phyloP scores from a whole-genome alignment of 2,888 invertebrate genomes.

The Protonemura montana region DNA sequence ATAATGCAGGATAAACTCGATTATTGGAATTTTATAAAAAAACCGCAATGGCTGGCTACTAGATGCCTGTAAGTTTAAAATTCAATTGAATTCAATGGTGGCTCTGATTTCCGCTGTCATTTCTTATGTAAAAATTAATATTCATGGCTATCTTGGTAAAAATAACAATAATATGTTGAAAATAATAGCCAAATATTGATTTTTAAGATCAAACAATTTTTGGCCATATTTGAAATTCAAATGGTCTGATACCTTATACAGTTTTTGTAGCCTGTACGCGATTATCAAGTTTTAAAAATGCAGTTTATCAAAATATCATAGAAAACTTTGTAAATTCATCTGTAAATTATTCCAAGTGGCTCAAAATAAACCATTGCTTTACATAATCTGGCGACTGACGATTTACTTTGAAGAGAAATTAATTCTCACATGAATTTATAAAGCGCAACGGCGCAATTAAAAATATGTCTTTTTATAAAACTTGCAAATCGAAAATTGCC shows the following conservation, averaged over 20 bases:
- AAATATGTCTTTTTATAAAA: slow-evolving; percentile 36
- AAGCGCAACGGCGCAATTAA: slow-evolving; percentile 32
- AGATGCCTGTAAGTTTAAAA: neutral
- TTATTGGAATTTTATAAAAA: neutral
- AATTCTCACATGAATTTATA: slow-evolving; percentile 27
- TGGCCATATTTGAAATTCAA: neutral
- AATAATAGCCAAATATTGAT: neutral
- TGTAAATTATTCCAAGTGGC: neutral
- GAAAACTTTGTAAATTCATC: neutral
- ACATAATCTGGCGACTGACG: neutral
- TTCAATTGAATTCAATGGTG: neutral
- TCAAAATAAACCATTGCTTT: neutral
- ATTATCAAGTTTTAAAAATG: neutral
- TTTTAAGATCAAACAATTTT: neutral
- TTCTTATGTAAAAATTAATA: neutral
- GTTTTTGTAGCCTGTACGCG: neutral
- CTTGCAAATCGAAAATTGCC: slow-evolving; percentile 33
- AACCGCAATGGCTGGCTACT: neutral
- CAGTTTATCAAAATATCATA: neutral
- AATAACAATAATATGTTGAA: neutral
- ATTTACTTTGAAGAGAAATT: neutral
- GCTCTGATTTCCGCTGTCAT: neutral
- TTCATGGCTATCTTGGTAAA: neutral
- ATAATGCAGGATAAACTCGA: neutral
- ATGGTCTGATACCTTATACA: neutral